phyloP scores from a whole-genome alignment of 2,113 vertebrate species.

The Microcebus tavaratra region DNA sequence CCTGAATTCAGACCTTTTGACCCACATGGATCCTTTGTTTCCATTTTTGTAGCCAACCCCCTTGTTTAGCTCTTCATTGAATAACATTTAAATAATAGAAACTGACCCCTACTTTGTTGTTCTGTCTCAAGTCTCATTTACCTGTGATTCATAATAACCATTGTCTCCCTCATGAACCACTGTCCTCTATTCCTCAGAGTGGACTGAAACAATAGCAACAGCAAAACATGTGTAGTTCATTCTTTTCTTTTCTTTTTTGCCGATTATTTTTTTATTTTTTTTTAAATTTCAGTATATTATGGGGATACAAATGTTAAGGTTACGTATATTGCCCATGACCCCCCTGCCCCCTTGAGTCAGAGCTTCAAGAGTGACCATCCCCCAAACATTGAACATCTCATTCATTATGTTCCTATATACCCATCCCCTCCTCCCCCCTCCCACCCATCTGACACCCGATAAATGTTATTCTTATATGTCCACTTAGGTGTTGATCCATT shows the following conservation, averaged over 20 bases:
- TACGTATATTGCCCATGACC: too few species aligned
- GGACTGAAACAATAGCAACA: background rate
- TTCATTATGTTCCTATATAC: too few species aligned
- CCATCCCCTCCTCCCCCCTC: too few species aligned
- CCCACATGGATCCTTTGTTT: background rate
- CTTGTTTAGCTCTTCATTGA: background rate
- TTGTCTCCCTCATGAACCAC: background rate
- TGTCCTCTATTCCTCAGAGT: background rate
- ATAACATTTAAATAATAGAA: background rate
- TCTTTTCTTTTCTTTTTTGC: background rate
- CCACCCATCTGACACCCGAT: too few species aligned
- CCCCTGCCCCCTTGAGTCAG: too few species aligned
- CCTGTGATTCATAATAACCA: background rate
- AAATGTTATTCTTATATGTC: too few species aligned
- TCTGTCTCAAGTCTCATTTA: background rate
- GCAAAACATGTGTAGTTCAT: background rate
- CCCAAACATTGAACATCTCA: too few species aligned
- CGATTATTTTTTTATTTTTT: too few species aligned
- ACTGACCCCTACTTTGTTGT: background rate
- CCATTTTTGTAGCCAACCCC: rapidly evolving
- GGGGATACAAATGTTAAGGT: too few species aligned
- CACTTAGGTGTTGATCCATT: too few species aligned
- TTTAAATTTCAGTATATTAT: too few species aligned
- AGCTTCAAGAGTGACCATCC: too few species aligned
- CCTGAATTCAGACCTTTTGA: background rate